A percentile compares a stretch with the other conserved stretches of the same genome.
Conservation (phyloP, 2,888 invertebrate genomes). For the Unio delphinus region DNA sequence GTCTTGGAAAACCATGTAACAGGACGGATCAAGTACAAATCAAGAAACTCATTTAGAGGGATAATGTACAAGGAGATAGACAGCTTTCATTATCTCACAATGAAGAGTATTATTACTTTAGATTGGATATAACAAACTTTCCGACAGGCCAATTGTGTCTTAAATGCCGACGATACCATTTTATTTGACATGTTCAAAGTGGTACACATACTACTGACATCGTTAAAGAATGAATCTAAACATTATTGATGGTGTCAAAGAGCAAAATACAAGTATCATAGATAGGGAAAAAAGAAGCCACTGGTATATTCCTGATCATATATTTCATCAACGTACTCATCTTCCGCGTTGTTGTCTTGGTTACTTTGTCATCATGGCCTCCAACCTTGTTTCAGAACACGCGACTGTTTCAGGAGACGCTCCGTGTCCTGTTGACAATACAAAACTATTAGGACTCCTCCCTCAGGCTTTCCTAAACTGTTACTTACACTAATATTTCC, state of each 20-base stretch:
- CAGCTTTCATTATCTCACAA: slow-evolving; percentile 33
- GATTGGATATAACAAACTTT: slow-evolving; percentile 41
- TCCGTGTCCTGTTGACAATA: slow-evolving; percentile 63
- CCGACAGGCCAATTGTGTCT: slow-evolving; percentile 33
- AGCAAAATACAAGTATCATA: slow-evolving; percentile 39
- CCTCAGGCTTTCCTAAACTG: slow-evolving; percentile 10
- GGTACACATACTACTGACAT: slow-evolving; percentile 36
- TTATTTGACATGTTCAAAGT: slow-evolving; percentile 53
- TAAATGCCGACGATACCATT: slow-evolving; percentile 51
- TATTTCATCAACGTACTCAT: slow-evolving; percentile 39
- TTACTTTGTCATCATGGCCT: slow-evolving; percentile 52
- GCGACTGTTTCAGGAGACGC: slow-evolving; percentile 48
- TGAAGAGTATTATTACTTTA: slow-evolving; percentile 36
- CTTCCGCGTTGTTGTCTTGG: slow-evolving; percentile 66
- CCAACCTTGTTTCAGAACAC: slow-evolving; percentile 45
- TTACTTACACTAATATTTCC: no score
- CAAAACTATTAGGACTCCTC: slow-evolving; percentile 60
- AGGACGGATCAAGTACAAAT: slow-evolving; percentile 34
- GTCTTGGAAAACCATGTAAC: slow-evolving; percentile 32
- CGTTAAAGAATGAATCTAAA: slow-evolving; percentile 24
- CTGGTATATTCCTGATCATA: slow-evolving; percentile 48
- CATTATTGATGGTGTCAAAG: slow-evolving; percentile 45
- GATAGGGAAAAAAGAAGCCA: slow-evolving; percentile 39
- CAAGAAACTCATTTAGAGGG: slow-evolving; percentile 35
- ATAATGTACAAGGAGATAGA: slow-evolving; percentile 44